Evolutionary conservation across 2,797 vertebrate genomes (phyloP).

Genomic region (Petrocephalus schoutedeni): DNA sequence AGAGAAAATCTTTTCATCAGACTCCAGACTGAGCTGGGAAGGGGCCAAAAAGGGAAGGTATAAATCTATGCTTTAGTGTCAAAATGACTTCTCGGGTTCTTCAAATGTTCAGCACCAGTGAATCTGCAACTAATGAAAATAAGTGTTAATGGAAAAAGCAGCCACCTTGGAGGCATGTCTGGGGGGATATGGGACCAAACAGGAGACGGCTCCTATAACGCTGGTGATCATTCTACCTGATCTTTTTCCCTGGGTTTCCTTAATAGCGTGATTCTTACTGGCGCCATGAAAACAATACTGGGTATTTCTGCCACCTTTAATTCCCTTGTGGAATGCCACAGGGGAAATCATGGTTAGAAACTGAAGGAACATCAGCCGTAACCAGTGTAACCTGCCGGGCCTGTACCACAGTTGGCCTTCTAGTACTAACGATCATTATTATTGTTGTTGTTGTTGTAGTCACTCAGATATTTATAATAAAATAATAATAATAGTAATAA

Average conservation of each 20-base stretch:
- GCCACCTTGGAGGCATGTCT: background rate
- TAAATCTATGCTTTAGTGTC: background rate
- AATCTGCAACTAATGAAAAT: background rate
- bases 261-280: background rate
- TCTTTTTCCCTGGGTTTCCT: background rate
- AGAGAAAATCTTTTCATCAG: background rate
- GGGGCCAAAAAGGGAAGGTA: background rate
- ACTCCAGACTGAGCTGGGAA: background rate
- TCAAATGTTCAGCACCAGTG: background rate
- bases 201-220: too few species aligned
- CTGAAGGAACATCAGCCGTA: background rate
- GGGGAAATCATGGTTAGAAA: background rate
- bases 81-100: background rate
- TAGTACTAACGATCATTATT: background rate
- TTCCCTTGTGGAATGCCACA: background rate
- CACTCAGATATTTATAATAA: too few species aligned
- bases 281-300: background rate
- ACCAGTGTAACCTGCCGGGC: background rate
- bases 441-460: background rate
- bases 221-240: background rate
- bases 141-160: background rate
- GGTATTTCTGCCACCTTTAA: background rate
- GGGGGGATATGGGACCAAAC: too few species aligned
- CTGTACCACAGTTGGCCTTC: background rate
- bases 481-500: too few species aligned